A percentile compares a stretch with the other conserved stretches of the same genome.
phyloP scores from a whole-genome alignment of 2,888 invertebrate genomes.

The Stegana nigrithorax region DNA sequence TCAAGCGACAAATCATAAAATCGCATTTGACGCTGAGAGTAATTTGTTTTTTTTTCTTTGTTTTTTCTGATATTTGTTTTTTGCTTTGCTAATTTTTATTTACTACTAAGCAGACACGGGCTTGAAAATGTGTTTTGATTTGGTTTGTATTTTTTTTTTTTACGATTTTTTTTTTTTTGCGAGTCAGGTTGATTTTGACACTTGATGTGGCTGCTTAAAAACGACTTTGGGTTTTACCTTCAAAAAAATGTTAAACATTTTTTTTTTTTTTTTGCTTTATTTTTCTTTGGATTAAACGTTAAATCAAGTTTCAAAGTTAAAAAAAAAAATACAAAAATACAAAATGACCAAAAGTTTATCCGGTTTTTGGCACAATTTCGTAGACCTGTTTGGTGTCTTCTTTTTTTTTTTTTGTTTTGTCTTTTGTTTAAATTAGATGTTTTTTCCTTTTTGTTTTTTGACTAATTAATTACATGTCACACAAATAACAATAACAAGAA shows the following conservation, averaged over 20 bases:
- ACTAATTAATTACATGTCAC: not conserved
- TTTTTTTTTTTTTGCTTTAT: not conserved
- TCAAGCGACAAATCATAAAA: too few species aligned
- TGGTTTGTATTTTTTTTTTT: conserved; percentile 4
- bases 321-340: too few species aligned
- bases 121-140: too few species aligned
- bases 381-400: not conserved
- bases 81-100: too few species aligned
- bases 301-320: too few species aligned
- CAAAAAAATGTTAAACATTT: not conserved
- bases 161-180: not conserved
- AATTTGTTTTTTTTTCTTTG: too few species aligned
- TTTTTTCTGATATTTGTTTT: too few species aligned
- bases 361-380: not conserved
- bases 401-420: not conserved
- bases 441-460: not conserved
- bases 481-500: too few species aligned
- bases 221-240: conserved; percentile 8
- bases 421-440: not conserved
- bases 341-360: too few species aligned
- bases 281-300: too few species aligned
- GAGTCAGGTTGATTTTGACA: not conserved
- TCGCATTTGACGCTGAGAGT: too few species aligned
- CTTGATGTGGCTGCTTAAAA: conserved; percentile 2
- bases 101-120: too few species aligned